phyloP scores from a whole-genome alignment of 2,113 vertebrate genomes.

The Oceanodroma tethys region DNA sequence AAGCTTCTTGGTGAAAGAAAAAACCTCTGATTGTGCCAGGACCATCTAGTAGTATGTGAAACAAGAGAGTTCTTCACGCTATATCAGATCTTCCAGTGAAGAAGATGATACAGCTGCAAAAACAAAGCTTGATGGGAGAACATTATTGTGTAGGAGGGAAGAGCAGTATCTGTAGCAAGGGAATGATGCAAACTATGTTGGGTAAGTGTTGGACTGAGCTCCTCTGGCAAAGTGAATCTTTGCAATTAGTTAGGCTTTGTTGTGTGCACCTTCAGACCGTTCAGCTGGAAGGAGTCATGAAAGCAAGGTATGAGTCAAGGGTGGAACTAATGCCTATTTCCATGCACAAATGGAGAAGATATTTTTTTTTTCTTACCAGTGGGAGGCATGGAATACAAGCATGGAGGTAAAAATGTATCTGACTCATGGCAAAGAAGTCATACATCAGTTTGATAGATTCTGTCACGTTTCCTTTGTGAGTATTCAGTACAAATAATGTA shows the following conservation, averaged over 20 bases:
- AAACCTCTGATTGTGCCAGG: neutral
- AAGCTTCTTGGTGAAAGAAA: neutral
- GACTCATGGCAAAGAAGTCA: neutral
- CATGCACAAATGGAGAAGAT: neutral
- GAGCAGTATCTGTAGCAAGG: neutral
- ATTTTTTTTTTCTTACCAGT: neutral
- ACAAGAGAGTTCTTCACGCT: neutral
- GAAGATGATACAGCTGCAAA: neutral
- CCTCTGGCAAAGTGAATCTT: neutral
- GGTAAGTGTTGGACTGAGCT: neutral
- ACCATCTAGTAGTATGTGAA: neutral
- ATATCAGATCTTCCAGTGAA: neutral
- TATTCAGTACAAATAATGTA: neutral
- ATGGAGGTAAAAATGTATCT: neutral
- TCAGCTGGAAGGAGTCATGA: neutral
- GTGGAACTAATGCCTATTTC: neutral
- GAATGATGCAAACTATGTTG: neutral
- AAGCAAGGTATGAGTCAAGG: conserved; percentile 8
- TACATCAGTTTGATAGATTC: neutral
- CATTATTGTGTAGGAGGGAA: neutral
- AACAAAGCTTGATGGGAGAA: neutral
- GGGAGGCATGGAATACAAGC: neutral
- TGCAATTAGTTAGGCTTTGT: neutral
- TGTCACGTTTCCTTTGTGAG: neutral
- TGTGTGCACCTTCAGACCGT: neutral